Conservation (phyloP, 2,888 invertebrate genomes). For the Palloptera scutellata region DNA sequence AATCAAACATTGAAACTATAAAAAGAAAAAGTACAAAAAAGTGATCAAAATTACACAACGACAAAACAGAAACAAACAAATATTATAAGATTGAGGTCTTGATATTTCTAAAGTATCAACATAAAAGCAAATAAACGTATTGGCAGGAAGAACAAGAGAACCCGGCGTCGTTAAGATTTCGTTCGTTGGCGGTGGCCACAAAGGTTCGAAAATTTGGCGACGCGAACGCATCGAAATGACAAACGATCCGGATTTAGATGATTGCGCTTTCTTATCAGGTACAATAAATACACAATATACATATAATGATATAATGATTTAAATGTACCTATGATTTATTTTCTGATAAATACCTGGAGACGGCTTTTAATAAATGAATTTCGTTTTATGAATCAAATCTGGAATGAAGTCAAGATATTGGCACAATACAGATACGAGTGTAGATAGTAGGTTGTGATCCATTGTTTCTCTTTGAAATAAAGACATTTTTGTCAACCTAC, state of each 20-base stretch:
- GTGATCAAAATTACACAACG: too few relatives aligned
- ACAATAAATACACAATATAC: conserved; percentile 30
- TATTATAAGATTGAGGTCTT: too few relatives aligned
- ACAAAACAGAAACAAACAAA: too few relatives aligned
- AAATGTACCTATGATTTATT: neutral
- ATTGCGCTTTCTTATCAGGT: conserved; percentile 93
- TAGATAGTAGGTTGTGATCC: too few relatives aligned
- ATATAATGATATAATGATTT: neutral
- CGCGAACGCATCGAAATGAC: conserved; percentile 77
- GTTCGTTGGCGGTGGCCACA: conserved; percentile 64
- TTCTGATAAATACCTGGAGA: too few relatives aligned
- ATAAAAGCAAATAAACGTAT: conserved; percentile 54
- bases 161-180: conserved; percentile 65
- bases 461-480: too few relatives aligned
- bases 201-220: conserved; percentile 64
- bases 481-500: too few relatives aligned
- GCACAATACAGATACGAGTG: too few relatives aligned
- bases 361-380: too few relatives aligned
- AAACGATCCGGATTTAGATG: conserved; percentile 87
- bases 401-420: too few relatives aligned
- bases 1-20: neutral
- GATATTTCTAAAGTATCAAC: neutral
- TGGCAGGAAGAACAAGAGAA: conserved; percentile 64
- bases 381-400: too few relatives aligned
- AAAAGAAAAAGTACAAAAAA: too few relatives aligned